A percentile compares a stretch with the other conserved stretches of the same genome.
Evolutionary conservation across 2,888 invertebrate genomes (phyloP).

Genomic region (Anodontia alba): DNA sequence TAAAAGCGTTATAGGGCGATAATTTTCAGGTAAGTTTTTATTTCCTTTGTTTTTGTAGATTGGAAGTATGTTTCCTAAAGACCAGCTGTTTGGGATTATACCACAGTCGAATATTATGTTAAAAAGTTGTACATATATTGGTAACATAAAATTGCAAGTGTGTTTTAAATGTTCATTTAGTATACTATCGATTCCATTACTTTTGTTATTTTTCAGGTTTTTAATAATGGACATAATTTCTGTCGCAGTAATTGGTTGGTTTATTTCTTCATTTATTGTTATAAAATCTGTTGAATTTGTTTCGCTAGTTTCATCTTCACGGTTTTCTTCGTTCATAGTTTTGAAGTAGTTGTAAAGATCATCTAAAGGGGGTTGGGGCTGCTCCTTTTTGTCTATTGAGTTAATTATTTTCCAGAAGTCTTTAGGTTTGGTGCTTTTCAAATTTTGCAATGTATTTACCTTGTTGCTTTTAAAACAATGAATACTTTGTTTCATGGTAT

Average conservation of each 20-base stretch:
- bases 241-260: neutral
- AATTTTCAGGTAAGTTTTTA: neutral
- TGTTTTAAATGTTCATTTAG: neutral
- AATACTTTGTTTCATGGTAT: neutral
- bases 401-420: neutral
- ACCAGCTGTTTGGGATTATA: neutral
- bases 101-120: neutral
- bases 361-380: neutral
- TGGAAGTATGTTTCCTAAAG: neutral
- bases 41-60: constrained; percentile 1
- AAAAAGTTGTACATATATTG: neutral
- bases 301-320: too few species aligned
- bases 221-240: neutral
- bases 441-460: neutral
- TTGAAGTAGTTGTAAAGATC: neutral
- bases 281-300: neutral
- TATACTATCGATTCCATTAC: neutral
- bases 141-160: neutral
- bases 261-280: neutral
- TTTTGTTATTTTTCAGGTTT: neutral
- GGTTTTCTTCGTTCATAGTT: neutral
- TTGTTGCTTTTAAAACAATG: neutral
- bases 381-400: neutral
- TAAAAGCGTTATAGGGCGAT: neutral
- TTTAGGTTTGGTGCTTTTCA: neutral